Conservation (phyloP, 2,113 vertebrate species). For the Neogobius melanostomus region DNA sequence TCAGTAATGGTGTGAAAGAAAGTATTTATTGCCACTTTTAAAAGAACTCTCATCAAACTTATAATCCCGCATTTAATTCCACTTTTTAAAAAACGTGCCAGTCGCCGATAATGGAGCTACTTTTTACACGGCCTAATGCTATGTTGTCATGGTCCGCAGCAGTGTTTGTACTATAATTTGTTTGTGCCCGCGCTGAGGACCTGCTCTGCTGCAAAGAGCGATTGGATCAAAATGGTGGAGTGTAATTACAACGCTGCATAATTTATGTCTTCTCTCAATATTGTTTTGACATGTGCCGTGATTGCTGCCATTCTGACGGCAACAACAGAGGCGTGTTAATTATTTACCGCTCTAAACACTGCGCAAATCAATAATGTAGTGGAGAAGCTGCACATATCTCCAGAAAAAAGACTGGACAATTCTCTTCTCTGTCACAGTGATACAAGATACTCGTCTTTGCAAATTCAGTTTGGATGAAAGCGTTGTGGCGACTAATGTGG, state of each 20-base stretch:
- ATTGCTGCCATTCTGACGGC: constrained; percentile 49
- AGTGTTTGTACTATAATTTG: constrained; percentile 2
- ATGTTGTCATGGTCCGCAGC: not conserved
- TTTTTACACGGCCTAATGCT: not conserved
- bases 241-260: constrained; percentile 57
- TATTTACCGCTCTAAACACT: constrained; percentile 65
- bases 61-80: not conserved
- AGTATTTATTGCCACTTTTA: not conserved
- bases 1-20: too few species aligned
- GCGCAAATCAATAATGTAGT: constrained; percentile 68
- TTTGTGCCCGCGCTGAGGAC: constrained; percentile 2
- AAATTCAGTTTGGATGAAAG: constrained; percentile 1
- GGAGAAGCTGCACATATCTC: constrained; percentile 47
- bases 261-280: constrained; percentile 66
- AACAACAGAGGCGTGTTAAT: constrained; percentile 60
- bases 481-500: constrained; percentile 10
- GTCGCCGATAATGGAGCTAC: not conserved
- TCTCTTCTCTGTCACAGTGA: constrained; percentile 12
- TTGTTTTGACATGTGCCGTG: constrained; percentile 63
- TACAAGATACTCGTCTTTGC: constrained; percentile 13
- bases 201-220: constrained; percentile 10
- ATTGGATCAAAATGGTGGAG: constrained; percentile 45
- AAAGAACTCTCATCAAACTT: not conserved
- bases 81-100: not conserved
- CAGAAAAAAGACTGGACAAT: constrained; percentile 15